Evolutionary conservation across 2,888 invertebrate species (phyloP).

Genomic region (Notodromas monacha): DNA sequence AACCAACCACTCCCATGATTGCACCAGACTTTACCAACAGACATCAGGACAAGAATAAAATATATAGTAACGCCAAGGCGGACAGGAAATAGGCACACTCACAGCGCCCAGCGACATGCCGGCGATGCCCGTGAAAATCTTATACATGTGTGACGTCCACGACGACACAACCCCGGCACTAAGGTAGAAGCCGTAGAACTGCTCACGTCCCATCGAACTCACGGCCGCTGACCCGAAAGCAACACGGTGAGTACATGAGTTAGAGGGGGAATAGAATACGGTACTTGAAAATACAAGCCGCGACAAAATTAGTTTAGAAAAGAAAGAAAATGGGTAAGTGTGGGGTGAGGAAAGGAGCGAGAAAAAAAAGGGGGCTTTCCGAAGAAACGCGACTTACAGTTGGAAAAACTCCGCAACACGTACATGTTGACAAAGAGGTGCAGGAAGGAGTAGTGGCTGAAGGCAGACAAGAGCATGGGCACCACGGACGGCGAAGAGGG

Average conservation of each 20-base stretch:
- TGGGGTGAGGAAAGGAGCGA: no score
- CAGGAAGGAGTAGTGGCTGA: constrained; percentile 57
- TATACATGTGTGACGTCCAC: constrained; percentile 45
- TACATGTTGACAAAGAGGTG: constrained; percentile 87
- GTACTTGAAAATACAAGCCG: constrained; percentile 6
- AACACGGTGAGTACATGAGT: no score
- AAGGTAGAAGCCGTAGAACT: constrained; percentile 62
- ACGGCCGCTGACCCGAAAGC: constrained; percentile 37
- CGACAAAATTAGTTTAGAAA: no score
- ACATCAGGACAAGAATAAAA: constrained; percentile 12
- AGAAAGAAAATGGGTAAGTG: no score
- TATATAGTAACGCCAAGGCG: constrained; percentile 6
- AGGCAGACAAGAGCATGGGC: constrained; percentile 74
- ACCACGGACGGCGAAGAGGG: constrained; percentile 33
- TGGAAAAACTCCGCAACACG: constrained; percentile 52
- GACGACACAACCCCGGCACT: constrained; percentile 60
- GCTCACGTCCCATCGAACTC: constrained; percentile 47
- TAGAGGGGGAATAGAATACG: background rate
- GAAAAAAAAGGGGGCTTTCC: no score
- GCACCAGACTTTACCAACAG: constrained; percentile 18
- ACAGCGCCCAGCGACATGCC: constrained; percentile 72
- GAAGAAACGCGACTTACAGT: no score
- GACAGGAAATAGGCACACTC: constrained; percentile 17
- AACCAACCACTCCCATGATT: constrained; percentile 19
- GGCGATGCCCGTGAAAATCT: constrained; percentile 30